Evolutionary conservation across 2,797 vertebrate species (phyloP), one percentile per base, ranked within the genome.

Genomic region (Enteromius viviparus): DNA sequence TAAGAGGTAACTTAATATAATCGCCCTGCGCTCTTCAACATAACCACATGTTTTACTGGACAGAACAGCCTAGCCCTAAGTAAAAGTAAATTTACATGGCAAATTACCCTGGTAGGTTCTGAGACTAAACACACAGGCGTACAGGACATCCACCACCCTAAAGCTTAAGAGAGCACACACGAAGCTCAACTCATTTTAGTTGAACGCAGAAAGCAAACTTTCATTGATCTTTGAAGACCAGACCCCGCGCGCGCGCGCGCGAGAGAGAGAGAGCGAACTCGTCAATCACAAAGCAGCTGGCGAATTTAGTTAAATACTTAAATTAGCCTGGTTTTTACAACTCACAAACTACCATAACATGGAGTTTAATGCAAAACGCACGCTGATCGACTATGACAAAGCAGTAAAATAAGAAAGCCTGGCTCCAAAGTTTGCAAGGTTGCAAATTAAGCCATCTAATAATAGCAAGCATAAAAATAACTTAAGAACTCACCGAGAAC

Each of bases 391-490:
- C 9, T 15, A 5, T 60, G 68, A 32, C 11, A 34, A 45, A 45
- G 6, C 23, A 21, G n/a, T 1, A 42, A n/a, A 19, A 6, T 32
- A 19, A n/a, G 37, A 53, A 66, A 69, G 37, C 0, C 80, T 15
- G 29, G n/a, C 62, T 66, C 4, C 21, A 55, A 76, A 68, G 65
- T 68, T 83, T 62, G 8, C 49, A 82, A 47, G 66, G 49, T 64
- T 37, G 32, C 66, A 70, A 81, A 83, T 74, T 40, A 74, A 76
- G 75, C 55, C 45, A 76, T 66, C 82, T 85, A 86, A 84, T 76
- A 85, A 87, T 87, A 87, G 81, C 81, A 49, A 42, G 66, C 71
- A 51, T 58, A 85, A 69, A 83, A 85, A 81, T 80, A 85, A 77
- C 82, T 11, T 6, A 49, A 32, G 6, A 64, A 79, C 70, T 49